A percentile compares a stretch with the other conserved stretches of the same genome.
Conservation (phyloP, 2,797 vertebrate species). For the Crenichthys baileyi region DNA sequence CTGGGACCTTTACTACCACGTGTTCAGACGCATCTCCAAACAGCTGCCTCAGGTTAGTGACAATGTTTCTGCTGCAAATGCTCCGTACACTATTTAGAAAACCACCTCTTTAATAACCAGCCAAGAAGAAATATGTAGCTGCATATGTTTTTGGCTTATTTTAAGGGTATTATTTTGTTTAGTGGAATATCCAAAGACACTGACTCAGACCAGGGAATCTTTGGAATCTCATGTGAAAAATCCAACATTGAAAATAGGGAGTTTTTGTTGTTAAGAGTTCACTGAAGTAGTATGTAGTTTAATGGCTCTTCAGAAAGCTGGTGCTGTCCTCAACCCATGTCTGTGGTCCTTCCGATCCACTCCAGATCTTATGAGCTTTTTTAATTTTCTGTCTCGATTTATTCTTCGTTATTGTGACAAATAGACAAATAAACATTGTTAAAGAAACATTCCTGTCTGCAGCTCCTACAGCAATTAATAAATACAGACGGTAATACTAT, state of each 20-base stretch:
- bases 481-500: constrained; percentile 23
- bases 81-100: not conserved
- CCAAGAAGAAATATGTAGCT: constrained; percentile 1
- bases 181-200: not conserved
- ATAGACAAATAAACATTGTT: constrained; percentile 6
- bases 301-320: constrained; percentile 3
- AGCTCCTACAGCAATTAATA: constrained; percentile 26
- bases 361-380: constrained; percentile 29
- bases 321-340: constrained; percentile 4
- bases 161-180: not conserved
- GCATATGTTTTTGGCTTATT: not conserved
- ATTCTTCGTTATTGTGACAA: constrained; percentile 6
- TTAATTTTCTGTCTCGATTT: constrained; percentile 28
- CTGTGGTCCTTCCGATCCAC: constrained; percentile 3
- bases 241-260: not conserved
- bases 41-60: constrained; percentile 92
- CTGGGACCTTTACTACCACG: constrained; percentile 99
- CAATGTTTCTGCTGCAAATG: not conserved
- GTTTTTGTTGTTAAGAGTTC: not conserved
- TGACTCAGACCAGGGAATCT: not conserved
- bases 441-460: constrained; percentile 39
- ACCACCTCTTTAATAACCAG: not conserved
- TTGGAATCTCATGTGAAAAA: not conserved
- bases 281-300: not conserved
- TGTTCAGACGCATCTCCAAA: constrained; percentile 97